A percentile compares a stretch with the other conserved stretches of the same genome.
These are phyloP conservation scores for Deroptyus accipitrinus DNA, from an alignment of 2,113 vertebrate genomes.

Conservation along the genomic window DNA sequence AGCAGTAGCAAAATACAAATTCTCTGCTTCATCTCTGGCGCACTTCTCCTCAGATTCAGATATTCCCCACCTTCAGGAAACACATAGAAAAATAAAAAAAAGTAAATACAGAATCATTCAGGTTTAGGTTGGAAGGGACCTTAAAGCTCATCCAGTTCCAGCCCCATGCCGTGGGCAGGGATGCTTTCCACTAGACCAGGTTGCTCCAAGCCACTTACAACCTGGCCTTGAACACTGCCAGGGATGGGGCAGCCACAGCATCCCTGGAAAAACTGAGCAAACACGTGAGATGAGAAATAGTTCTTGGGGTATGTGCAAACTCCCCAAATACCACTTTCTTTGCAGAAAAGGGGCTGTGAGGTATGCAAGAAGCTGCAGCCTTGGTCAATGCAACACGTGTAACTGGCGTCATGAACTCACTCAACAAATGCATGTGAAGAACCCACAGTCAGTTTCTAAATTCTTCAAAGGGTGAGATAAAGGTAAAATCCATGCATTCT, in stretches of 20 bases:
- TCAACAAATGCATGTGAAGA: neutral
- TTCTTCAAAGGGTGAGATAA: neutral
- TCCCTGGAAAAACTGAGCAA: neutral
- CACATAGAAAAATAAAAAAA: neutral
- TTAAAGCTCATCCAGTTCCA: neutral
- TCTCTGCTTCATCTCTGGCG: neutral
- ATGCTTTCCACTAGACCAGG: neutral
- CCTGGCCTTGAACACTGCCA: neutral
- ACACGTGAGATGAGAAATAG: neutral
- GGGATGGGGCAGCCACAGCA: neutral
- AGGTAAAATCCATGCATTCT: neutral
- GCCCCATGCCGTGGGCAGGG: neutral
- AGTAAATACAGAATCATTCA: neutral
- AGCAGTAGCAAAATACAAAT: neutral
- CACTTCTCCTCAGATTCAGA: neutral
- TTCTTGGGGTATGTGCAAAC: neutral
- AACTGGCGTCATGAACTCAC: rapidly evolving
- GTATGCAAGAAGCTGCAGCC: neutral
- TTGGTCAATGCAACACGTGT: neutral
- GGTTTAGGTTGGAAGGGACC: neutral
- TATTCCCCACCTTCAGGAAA: neutral
- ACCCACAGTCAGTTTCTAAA: neutral
- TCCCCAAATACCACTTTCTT: neutral
- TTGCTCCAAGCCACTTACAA: neutral
- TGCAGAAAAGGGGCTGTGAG: neutral